Evolutionary conservation across 2,888 invertebrate species (phyloP).

Genomic region (Criorhina ranunculi): DNA sequence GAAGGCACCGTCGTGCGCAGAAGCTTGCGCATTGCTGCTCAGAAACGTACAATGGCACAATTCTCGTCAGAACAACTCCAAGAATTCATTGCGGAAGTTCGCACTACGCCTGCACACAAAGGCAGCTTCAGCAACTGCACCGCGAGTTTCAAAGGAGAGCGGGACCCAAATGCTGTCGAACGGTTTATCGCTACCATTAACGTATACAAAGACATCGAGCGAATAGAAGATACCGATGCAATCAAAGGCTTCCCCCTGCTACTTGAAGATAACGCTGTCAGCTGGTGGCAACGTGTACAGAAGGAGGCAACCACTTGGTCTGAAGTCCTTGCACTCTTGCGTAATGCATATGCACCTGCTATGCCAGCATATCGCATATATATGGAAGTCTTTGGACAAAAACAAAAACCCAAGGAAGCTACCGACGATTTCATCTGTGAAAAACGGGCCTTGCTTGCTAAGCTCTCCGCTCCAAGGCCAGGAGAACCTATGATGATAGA

Average conservation of each 20-base stretch:
- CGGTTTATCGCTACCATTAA: slow-evolving; percentile 60
- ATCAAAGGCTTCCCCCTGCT: slow-evolving; percentile 64
- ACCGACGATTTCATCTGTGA: slow-evolving; percentile 45
- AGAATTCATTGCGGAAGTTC: no score
- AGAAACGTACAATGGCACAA: no score
- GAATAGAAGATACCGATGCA: slow-evolving; percentile 62
- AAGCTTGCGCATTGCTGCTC: slow-evolving; percentile 17
- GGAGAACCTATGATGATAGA: slow-evolving; percentile 27
- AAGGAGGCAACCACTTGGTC: slow-evolving; percentile 18
- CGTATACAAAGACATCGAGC: slow-evolving; percentile 68
- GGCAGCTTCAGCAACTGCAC: slow-evolving; percentile 60
- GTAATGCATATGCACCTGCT: slow-evolving; percentile 28
- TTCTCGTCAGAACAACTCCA: slow-evolving; percentile 24
- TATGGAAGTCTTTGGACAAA: slow-evolving; percentile 20
- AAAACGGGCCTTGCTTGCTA: no score
- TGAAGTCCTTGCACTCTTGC: slow-evolving; percentile 13
- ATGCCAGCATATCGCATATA: slow-evolving; percentile 25
- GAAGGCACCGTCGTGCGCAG: no score
- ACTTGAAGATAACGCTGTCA: slow-evolving; percentile 66
- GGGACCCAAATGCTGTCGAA: slow-evolving; percentile 58
- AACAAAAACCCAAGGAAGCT: slow-evolving; percentile 14
- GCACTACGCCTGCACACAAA: no score
- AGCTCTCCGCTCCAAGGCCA: no score
- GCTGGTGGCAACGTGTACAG: slow-evolving; percentile 75
- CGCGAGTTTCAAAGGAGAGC: slow-evolving; percentile 34